These are phyloP conservation scores for Poliocrania exsul DNA, from an alignment of 2,797 vertebrate genomes.

Conservation along the genomic window DNA sequence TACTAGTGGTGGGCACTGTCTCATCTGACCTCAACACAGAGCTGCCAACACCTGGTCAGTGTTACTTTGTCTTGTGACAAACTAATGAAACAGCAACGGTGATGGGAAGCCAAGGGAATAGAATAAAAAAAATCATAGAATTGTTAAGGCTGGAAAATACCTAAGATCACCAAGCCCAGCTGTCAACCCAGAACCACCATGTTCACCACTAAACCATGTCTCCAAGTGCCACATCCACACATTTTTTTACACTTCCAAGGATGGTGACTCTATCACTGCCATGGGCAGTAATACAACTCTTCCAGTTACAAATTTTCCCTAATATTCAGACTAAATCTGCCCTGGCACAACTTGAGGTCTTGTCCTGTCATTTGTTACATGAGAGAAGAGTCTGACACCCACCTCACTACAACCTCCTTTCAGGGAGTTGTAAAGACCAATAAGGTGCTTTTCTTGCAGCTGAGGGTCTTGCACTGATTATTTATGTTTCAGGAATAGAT, in stretches of 20 bases:
- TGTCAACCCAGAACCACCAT: background rate
- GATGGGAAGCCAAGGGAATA: background rate
- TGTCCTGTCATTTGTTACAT: background rate
- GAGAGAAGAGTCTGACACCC: background rate
- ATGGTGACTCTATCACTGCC: background rate
- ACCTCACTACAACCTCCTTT: background rate
- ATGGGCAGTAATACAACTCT: background rate
- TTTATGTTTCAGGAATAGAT: background rate
- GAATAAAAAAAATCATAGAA: background rate
- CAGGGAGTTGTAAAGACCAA: background rate
- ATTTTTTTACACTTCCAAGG: background rate
- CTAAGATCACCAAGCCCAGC: background rate
- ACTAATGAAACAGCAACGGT: background rate
- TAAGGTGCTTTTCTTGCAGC: background rate
- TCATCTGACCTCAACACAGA: background rate
- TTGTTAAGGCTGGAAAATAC: background rate
- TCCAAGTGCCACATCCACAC: background rate
- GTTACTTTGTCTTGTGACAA: background rate
- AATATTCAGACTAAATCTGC: background rate
- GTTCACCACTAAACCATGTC: background rate
- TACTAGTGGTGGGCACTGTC: background rate
- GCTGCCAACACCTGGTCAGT: background rate
- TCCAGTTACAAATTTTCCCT: background rate
- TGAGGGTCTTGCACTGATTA: background rate
- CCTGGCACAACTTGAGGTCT: background rate